Conservation (phyloP, 1,140 invertebrate genomes). For the Hormaphis cornu region DNA sequence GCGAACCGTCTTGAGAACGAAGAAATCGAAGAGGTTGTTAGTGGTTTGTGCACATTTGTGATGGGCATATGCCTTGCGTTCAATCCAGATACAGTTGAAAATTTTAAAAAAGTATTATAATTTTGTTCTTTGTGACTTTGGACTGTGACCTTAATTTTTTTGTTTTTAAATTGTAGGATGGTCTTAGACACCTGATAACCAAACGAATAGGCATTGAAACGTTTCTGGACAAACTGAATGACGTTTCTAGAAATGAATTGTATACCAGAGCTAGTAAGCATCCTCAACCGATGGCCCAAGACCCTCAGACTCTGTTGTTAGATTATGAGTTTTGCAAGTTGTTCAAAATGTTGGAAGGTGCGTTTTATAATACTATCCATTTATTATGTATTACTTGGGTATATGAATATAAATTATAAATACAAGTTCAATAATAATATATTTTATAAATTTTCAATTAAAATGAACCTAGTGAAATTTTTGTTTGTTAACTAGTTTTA, state of each 20-base stretch:
- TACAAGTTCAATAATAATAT: background rate
- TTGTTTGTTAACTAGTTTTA: too few species aligned
- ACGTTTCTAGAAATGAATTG: slow-evolving; percentile 77
- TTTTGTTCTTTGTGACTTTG: background rate
- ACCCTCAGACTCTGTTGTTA: slow-evolving; percentile 70
- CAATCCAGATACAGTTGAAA: slow-evolving; percentile 77
- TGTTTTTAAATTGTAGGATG: slow-evolving; percentile 50
- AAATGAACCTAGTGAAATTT: too few species aligned
- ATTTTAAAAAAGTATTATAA: slow-evolving; percentile 56
- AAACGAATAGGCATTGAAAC: slow-evolving; percentile 86
- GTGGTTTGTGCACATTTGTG: slow-evolving; percentile 88
- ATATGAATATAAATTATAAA: background rate
- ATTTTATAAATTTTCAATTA: background rate
- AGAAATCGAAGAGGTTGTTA: slow-evolving; percentile 76
- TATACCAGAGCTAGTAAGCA: slow-evolving; percentile 88
- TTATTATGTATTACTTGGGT: background rate
- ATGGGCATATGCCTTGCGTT: slow-evolving; percentile 87
- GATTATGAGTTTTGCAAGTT: slow-evolving; percentile 93
- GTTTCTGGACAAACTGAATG: slow-evolving; percentile 75
- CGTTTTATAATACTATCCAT: too few species aligned
- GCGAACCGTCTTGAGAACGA: slow-evolving; percentile 65
- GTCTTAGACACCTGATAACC: slow-evolving; percentile 73
- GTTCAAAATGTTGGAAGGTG: slow-evolving; percentile 68
- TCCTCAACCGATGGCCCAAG: slow-evolving; percentile 72
- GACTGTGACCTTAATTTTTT: background rate